Evolutionary conservation across 2,797 vertebrate genomes (phyloP), one percentile per base, ranked within the genome.

Genomic region (Protosalanx chinensis): DNA sequence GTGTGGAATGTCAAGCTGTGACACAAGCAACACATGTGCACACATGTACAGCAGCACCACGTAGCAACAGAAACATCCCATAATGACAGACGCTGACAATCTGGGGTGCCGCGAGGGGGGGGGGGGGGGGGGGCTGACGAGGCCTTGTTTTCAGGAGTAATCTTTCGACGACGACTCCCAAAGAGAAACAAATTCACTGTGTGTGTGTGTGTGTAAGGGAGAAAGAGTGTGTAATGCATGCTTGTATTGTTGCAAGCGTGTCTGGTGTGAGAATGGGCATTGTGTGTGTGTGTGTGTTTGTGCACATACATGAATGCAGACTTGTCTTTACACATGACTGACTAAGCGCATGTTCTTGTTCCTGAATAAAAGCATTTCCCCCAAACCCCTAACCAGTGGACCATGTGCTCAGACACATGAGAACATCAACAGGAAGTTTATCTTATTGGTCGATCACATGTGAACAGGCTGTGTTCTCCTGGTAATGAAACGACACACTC

Each of bases 11-110:
- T 58, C 73, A 76, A 13, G 65, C 76, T 81, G 76, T 86, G 83
- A 83, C 69, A 79, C 72, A 58, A 27, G 57, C 71, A 59, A 59
- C 83, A 80, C 84, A 79, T 72, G 79, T 79, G 67, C 33, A 79
- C 74, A 76, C 83, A 79, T 68, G 79, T 66, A 79, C 51, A 37
- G 10, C 59, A 69, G 73, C 63, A 79, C 73, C 49, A 74, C 65
- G 80, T 51, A 68, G 66, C 68, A 81, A 79, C 32, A 37, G 46
- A 84, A 88, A 85, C 86, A 79, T 78, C 73, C 73, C 68, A 61
- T 83, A 85, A 86, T 85, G 80, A 89, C 85, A 90, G 87, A 82
- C 70, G 77, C 71, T 64, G 76, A 68, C 72, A 81, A 76, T 74
- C 76, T 46, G 68, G 71, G 71, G 76, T 70, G 78, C 61, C 68